Evolutionary conservation across 2,888 invertebrate genomes (phyloP), one percentile per base, ranked within the genome.

Genomic region (Ectemnius lituratus): DNA sequence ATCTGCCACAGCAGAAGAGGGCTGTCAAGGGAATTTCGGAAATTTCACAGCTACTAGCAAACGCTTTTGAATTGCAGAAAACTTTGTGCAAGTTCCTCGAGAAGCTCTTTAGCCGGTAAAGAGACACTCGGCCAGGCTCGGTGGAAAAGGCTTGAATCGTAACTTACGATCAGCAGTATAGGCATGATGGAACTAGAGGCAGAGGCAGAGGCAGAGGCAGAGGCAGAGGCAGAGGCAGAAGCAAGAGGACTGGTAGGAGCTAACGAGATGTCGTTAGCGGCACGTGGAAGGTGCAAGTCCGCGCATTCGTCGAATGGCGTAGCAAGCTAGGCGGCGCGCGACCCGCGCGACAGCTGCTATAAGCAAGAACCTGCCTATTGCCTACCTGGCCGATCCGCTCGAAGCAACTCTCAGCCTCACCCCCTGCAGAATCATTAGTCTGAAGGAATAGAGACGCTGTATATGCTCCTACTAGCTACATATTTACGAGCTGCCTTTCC

Each of bases 241-340:
- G 5, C 37, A 11, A 2, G 11, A 11, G 5, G 8, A 37, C 37
- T 14, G 52, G 67, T 68, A 59, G 18, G 47, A 70, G 69, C 73
- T 81, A 81, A 81, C 82, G 81, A 82, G 79, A 73, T 72, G 68
- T 73, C 83, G 77, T 82, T 82, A 80, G 79, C 71, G 73, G 75
- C 74, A 71, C 67, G 62, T 67, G 59, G 75, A 66, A 78, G 73
- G 75, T 73, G 73, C 59, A 60, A 71, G 68, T 23, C 23, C 23
- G 23, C 66, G 68, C 62, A 13, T 37, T 18, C 57, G 28, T 37
- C 13, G 11, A n/a, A n/a, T 13, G 6, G 4, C 3, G 52, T 11
- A 14, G 16, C 68, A 65, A 68, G 47, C 8, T 11, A 37, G 23
- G 23, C 23, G 23, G 2, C 23, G 3, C 23, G 23, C 23, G 23